Base-by-base conservation (phyloP, 2,113 vertebrate species). In the Notiomystis cincta region DNA sequence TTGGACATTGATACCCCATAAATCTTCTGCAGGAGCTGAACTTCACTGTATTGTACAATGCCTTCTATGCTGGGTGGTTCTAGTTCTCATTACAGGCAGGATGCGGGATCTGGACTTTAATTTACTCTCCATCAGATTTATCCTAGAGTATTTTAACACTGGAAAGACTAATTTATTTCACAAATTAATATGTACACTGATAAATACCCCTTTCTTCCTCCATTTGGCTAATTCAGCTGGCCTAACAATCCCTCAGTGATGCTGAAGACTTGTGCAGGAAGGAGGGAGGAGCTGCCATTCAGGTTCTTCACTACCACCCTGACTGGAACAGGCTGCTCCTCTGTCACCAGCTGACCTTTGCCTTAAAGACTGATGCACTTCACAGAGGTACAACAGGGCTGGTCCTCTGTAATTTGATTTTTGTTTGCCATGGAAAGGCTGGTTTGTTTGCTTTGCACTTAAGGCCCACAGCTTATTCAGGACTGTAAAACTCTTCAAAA, bases 361-460 rank as follows among this genome's bases (percentile, higher is more conserved):
- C 95, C 95, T 92, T 83, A 81, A 89, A 95, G 92, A 71, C 38
- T 56, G 88, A 89, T 93, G 88, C 76, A 88, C 79, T 92, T 58
- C 0, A 0, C 69, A 83, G 76, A 93, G 72, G 71, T 89, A 67
- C 56, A 67, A 48, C 48, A 86, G 82, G 93, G 90, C 72, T 71
- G 44, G 72, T 92, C 82, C 82, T 71, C 85, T 92, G 82, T 87
- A 90, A 93, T 83, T 89, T 87, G 92, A 53, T 66, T 93, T 96
- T 73, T 95, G 96, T 96, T 96, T 96, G 86, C 92, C 19, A 7
- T 78, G 53, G 79, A 86, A 83, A 93, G 88, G 71, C 47, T 87
- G 67, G 60, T 86, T 93, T 92, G 79, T 96, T 96, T 95, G 90
- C 76, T 92, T 94, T 96, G 73, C 78, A 73, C 71, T 95, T 91